Evolutionary conservation across 2,113 vertebrate species (phyloP).

Genomic region (Gorsachius goisagi): DNA sequence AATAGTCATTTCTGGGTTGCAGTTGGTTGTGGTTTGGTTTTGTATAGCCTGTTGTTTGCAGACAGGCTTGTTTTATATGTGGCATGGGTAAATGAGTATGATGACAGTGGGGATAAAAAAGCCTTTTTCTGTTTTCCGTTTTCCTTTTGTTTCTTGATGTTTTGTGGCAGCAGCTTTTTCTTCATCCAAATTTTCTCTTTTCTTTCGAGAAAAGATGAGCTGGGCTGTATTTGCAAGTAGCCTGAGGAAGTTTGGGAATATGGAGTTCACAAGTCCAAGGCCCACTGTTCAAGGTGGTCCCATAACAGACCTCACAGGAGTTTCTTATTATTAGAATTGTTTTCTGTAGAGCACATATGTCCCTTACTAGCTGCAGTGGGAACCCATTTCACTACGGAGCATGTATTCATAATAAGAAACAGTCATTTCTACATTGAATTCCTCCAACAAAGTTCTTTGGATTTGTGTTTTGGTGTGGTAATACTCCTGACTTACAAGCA

Average conservation of each 20-base stretch:
- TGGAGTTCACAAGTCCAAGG: neutral
- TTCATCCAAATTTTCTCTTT: neutral
- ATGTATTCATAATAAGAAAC: neutral
- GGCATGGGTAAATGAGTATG: neutral
- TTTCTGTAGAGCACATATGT: neutral
- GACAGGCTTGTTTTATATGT: neutral
- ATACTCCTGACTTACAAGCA: neutral
- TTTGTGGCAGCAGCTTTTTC: neutral
- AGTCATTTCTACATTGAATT: neutral
- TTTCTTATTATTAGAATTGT: neutral
- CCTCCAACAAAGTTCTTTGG: neutral
- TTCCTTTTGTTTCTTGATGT: neutral
- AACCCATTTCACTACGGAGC: neutral
- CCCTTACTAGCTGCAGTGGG: neutral
- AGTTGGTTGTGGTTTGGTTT: slow-evolving; percentile 41
- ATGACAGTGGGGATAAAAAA: neutral
- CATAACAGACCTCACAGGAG: neutral
- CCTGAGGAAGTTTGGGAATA: neutral
- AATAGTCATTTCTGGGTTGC: neutral
- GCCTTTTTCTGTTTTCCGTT: neutral
- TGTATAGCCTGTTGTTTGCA: slow-evolving; percentile 27
- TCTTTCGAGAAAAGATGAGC: neutral
- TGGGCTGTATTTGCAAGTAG: neutral
- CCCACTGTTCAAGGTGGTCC: neutral
- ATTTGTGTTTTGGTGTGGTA: neutral